phyloP scores from a whole-genome alignment of 2,797 vertebrate species.

The Sebastes minor region DNA sequence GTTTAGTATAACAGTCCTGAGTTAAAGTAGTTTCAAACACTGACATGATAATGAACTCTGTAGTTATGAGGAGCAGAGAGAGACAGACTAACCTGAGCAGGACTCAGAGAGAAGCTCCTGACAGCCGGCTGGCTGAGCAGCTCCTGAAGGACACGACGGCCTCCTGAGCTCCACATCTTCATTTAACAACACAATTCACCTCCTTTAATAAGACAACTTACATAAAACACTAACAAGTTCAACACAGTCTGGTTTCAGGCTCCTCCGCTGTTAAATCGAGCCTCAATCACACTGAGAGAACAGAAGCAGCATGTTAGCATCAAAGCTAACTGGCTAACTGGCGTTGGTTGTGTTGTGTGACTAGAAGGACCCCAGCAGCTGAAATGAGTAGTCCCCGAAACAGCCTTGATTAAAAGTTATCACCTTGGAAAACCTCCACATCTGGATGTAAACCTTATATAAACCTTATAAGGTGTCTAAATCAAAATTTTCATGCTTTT shows the following conservation, averaged over 20 bases:
- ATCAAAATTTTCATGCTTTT: too few species aligned
- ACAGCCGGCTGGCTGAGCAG: constrained; percentile 46
- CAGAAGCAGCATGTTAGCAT: background rate
- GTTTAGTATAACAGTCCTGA: background rate
- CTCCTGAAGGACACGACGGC: constrained; percentile 75
- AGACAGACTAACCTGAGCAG: constrained; percentile 60
- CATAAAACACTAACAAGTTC: background rate
- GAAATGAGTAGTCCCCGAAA: background rate
- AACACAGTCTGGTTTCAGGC: accelerated
- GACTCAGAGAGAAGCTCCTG: constrained; percentile 66
- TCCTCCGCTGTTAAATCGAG: background rate
- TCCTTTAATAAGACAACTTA: accelerated
- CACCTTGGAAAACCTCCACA: background rate
- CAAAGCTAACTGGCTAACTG: background rate
- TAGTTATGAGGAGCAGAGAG: too few species aligned
- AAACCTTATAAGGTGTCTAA: too few species aligned
- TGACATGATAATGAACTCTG: too few species aligned
- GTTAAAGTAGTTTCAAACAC: background rate
- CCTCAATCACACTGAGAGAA: accelerated
- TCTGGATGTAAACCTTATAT: background rate
- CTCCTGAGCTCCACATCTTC: constrained; percentile 75
- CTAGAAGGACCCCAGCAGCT: constrained; percentile 1
- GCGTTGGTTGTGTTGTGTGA: constrained; percentile 4
- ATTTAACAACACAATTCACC: background rate
- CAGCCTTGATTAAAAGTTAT: constrained; percentile 43